Evolutionary conservation across 2,888 invertebrate species (phyloP).

Genomic region (Mesorhabditis belari): DNA sequence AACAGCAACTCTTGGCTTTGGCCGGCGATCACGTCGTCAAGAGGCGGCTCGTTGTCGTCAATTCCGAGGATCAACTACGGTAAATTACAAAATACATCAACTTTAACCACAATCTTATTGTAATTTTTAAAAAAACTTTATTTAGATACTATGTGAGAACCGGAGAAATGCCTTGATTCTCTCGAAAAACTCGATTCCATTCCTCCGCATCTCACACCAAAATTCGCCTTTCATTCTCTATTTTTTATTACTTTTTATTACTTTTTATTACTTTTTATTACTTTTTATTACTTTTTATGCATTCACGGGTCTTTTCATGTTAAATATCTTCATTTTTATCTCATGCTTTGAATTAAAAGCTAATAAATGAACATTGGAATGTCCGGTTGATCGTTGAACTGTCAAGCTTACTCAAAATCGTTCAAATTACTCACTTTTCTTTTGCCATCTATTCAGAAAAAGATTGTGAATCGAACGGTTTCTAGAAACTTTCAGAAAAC

Average conservation of each 20-base stretch:
- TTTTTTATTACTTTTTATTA: constrained; percentile 1
- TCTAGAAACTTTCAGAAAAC: too few species aligned
- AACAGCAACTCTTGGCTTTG: constrained; percentile 45
- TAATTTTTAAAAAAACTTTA: background rate
- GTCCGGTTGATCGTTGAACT: too few species aligned
- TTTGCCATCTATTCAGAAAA: too few species aligned
- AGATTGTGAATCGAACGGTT: too few species aligned
- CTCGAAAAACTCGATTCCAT: background rate
- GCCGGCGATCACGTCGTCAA: constrained; percentile 51
- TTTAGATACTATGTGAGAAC: constrained; percentile 27
- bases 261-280: background rate
- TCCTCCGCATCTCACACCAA: background rate
- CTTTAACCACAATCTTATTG: background rate
- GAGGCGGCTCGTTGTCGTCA: constrained; percentile 48
- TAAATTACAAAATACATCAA: background rate
- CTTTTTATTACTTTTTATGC: constrained; percentile 3
- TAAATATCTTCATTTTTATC: too few species aligned
- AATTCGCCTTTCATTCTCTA: constrained; percentile 5
- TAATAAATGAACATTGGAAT: too few species aligned
- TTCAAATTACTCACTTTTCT: too few species aligned
- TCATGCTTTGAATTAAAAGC: too few species aligned
- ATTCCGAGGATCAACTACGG: constrained; percentile 48
- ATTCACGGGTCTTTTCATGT: background rate
- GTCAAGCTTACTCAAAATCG: too few species aligned
- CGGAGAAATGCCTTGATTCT: constrained; percentile 11